phyloP scores from a whole-genome alignment of 2,113 vertebrate species.

The Cichladusa arquata region DNA sequence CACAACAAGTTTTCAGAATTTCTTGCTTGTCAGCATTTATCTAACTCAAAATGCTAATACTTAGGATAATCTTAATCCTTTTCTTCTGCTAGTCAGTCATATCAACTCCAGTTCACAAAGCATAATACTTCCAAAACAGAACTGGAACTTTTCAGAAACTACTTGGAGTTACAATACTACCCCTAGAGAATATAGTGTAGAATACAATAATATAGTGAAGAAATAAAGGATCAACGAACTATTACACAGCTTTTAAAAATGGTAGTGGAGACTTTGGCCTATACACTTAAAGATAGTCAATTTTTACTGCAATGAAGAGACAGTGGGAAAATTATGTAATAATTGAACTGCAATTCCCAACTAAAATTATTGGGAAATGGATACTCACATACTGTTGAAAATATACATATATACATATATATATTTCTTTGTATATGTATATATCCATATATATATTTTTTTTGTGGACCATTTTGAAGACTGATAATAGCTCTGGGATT shows the following conservation, averaged over 20 bases:
- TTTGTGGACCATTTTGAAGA: not conserved
- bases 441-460: too few relatives aligned
- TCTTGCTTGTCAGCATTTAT: not conserved
- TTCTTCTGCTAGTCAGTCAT: not conserved
- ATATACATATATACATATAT: too few relatives aligned
- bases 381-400: not conserved
- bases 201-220: not conserved
- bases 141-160: not conserved
- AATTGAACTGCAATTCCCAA: not conserved
- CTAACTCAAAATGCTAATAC: not conserved
- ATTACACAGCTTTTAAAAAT: not conserved
- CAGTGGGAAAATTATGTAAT: accelerated
- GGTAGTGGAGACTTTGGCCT: not conserved
- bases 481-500: not conserved
- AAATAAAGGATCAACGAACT: not conserved
- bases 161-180: not conserved
- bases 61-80: not conserved
- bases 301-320: not conserved
- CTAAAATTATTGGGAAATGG: not conserved
- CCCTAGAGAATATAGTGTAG: not conserved
- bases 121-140: not conserved
- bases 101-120: not conserved
- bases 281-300: not conserved
- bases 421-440: too few relatives aligned
- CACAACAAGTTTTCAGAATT: not conserved